Evolutionary conservation across 2,113 vertebrate genomes (phyloP), one percentile per base, ranked within the genome.

Genomic region (Phrynocephalus versicolor): DNA sequence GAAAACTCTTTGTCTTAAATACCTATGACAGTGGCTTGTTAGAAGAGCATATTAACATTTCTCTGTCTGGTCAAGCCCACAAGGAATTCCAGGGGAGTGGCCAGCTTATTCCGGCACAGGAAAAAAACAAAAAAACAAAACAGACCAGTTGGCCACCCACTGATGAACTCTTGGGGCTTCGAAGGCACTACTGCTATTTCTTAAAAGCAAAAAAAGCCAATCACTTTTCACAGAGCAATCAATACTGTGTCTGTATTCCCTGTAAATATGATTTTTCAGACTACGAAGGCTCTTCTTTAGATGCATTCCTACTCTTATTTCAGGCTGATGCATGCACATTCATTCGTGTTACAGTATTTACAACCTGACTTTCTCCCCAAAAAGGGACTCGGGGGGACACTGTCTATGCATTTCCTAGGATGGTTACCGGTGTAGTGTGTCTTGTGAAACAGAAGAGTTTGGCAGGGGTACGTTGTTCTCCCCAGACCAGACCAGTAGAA

Each of bases 11-110:
- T 39, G 0, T 81, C 92, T 88, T 85, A 86, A 86, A 85, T 84
- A 85, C 51, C 78, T 81, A 86, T 89, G 79, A 85, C 85, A 85
- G 85, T 85, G 91, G 23, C 14, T 71, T 90, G 84, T 91, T 87
- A 90, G 84, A 88, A 89, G 45, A 74, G 67, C 90, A 85, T 30
- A 69, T 88, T 85, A 16, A 1, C 0, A 85, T 86, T 88, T 69
- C 78, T 83, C 73, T 0, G 0, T 88, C 83, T 80, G 85, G 69
- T 81, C 87, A 90, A 89, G 92, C 83, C 90, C 93, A 82, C 37
- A 18, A 39, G 18, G 18, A 71, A 58, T 82, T 58, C 51, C 25
- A 82, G 21, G 51, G 89, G 85, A 81, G 39, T 89, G 25, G 27
- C 19, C 27, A 74, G 9, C 15, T 75, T 33, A 25, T 41, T 65